Percentiles rank a stretch among this genome's conserved stretches.
phyloP scores from a whole-genome alignment of 2,113 vertebrate species.

The Spermophilus dauricus region DNA sequence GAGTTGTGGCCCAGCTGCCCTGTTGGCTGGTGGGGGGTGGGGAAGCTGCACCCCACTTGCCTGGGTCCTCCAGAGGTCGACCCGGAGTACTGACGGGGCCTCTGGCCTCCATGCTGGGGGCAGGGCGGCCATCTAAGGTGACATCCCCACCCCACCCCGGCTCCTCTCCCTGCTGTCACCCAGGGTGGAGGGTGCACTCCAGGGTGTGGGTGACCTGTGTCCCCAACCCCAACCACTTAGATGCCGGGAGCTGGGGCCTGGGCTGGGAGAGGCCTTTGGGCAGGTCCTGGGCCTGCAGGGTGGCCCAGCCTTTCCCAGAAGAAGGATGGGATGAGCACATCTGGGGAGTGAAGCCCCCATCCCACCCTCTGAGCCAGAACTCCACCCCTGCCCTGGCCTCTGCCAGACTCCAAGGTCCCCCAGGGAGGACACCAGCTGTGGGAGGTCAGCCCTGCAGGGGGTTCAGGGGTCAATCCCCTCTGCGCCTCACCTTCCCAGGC shows the following conservation, averaged over 20 bases:
- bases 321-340: background rate
- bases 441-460: background rate
- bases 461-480: background rate
- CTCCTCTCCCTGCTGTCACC: background rate
- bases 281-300: background rate
- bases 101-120: background rate
- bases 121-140: background rate
- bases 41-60: background rate
- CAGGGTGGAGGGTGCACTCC: background rate
- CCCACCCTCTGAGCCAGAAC: background rate
- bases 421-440: background rate
- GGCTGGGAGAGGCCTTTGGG: background rate
- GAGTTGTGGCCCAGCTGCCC: background rate
- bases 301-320: background rate
- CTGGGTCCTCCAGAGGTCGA: no score
- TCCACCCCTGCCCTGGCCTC: background rate
- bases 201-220: no score
- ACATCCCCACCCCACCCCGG: fast-evolving
- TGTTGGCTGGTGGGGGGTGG: background rate
- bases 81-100: background rate
- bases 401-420: background rate
- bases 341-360: background rate
- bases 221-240: background rate
- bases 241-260: background rate
- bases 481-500: background rate